Base-by-base conservation (phyloP, 2,888 invertebrate genomes). In the Lochmaea crataegi region DNA sequence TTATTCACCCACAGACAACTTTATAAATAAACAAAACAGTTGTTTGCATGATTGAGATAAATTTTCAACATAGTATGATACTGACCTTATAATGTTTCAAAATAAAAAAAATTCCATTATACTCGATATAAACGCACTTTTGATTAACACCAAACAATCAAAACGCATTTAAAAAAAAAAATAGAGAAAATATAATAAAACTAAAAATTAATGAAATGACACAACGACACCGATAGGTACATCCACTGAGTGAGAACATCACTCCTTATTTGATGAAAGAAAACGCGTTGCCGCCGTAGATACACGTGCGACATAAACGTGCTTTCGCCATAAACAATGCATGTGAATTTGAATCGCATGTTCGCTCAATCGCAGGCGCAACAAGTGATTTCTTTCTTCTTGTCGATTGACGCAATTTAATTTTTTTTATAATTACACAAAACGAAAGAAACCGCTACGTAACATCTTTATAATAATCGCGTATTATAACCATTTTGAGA, bases 101-200 rank as follows among this genome's bases (percentile, higher is more conserved):
- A 41, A 4, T 51, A 51, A 2, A 51, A n/a, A 51, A 16, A 51
- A 51, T 4, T 51, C n/a, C 51, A 38, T 7, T n/a, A 38, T 41
- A n/a, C 32, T 38, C 2, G 22, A 6, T 38, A 9, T 42, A 41
- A 12, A 26, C 4, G 26, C 57, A 57, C 26, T 26, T 57, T n/a
- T 16, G 12, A 22, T 63, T 10, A 67, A 73, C 73, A 73, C 57
- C 73, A 68, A 73, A 73, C 63, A 42, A 70, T 69, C 65, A 65
- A 68, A 69, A 65, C 61, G 57, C 12, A 58, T 45, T 12, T 32
- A 67, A 53, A 64, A 45, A 64, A 69, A 64, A 38, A 63, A 64
- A 70, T 2, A 18, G 14, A 67, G 18, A 70, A 32, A 67, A 56
- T 2, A n/a, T n/a, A n/a, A n/a, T n/a, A n/a, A n/a, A n/a, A n/a